These are phyloP conservation scores for Philopedon plagiatum DNA, from an alignment of 2,888 invertebrate species.

Conservation along the genomic window DNA sequence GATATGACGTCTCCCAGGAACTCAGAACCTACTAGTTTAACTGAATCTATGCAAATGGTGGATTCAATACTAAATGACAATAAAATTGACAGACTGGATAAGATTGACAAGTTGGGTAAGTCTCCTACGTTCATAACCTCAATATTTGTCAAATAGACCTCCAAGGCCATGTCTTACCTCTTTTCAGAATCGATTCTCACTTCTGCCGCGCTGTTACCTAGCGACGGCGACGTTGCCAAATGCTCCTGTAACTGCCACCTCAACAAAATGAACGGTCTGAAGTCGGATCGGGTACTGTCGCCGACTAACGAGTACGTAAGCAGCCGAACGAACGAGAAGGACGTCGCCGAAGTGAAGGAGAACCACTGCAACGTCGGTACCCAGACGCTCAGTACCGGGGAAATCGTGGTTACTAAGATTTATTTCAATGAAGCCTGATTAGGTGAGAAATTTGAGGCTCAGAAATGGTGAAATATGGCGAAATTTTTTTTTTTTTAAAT, in stretches of 20 bases:
- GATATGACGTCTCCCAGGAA: slow-evolving; percentile 82
- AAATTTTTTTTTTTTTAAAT: slow-evolving; percentile 30
- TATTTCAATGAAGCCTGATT: slow-evolving; percentile 67
- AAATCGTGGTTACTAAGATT: slow-evolving; percentile 92
- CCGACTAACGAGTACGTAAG: slow-evolving; percentile 63
- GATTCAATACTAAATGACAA: slow-evolving; percentile 87
- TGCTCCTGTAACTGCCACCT: slow-evolving; percentile 72
- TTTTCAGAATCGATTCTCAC: slow-evolving; percentile 82
- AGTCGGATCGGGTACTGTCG: slow-evolving; percentile 63
- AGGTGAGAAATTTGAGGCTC: not conserved
- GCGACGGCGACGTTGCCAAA: slow-evolving; percentile 69
- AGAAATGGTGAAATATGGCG: not conserved
- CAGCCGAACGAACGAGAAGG: slow-evolving; percentile 58
- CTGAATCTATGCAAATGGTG: slow-evolving; percentile 92
- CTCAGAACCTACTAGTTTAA: slow-evolving; percentile 85
- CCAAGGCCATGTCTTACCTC: too few relatives aligned
- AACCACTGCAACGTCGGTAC: slow-evolving; percentile 75
- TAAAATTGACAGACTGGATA: slow-evolving; percentile 87
- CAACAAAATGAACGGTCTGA: slow-evolving; percentile 57
- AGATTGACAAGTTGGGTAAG: slow-evolving; percentile 80
- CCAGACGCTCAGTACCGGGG: slow-evolving; percentile 92
- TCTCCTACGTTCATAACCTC: too few relatives aligned
- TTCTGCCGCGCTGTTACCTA: slow-evolving; percentile 80
- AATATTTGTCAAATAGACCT: too few relatives aligned
- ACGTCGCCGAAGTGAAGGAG: slow-evolving; percentile 68